Conservation (phyloP, 2,888 invertebrate species). For the Lepidochrysops patricia region DNA sequence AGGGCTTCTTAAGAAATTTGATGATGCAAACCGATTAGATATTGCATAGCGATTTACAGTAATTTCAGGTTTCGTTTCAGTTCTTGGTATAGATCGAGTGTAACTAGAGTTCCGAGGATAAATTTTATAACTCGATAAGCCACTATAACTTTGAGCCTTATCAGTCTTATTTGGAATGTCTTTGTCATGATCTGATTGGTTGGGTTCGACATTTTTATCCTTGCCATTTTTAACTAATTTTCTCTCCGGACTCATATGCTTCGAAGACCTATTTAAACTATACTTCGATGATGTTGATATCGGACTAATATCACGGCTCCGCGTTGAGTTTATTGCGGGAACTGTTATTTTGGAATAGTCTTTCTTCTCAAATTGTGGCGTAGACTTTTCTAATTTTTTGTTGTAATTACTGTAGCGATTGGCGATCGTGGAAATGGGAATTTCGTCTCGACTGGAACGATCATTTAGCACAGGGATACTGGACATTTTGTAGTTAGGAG, state of each 20-base stretch:
- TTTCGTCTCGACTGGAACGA: slow-evolving; percentile 52
- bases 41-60: slow-evolving; percentile 56
- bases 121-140: slow-evolving; percentile 66
- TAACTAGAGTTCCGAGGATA: slow-evolving; percentile 67
- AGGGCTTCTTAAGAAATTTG: slow-evolving; percentile 58
- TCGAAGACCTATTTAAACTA: slow-evolving; percentile 52
- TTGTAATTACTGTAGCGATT: slow-evolving; percentile 58
- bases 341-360: slow-evolving; percentile 64
- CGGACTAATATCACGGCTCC: slow-evolving; percentile 75
- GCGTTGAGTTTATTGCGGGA: slow-evolving; percentile 42
- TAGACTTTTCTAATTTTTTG: slow-evolving; percentile 36
- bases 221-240: slow-evolving; percentile 49
- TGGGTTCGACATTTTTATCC: slow-evolving; percentile 72
- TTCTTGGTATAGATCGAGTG: slow-evolving; percentile 42
- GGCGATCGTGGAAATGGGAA: slow-evolving; percentile 56
- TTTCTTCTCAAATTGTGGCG: slow-evolving; percentile 55
- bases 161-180: slow-evolving; percentile 74
- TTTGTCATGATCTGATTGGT: slow-evolving; percentile 70
- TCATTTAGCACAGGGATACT: slow-evolving; percentile 61
- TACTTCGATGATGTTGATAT: slow-evolving; percentile 58
- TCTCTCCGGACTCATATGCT: slow-evolving; percentile 68
- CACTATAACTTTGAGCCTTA: slow-evolving; percentile 68
- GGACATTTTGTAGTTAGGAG: slow-evolving; percentile 63
- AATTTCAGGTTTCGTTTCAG: slow-evolving; percentile 47
- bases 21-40: slow-evolving; percentile 52